Conservation (phyloP, 2,888 invertebrate genomes). For the Drosophila testacea region DNA sequence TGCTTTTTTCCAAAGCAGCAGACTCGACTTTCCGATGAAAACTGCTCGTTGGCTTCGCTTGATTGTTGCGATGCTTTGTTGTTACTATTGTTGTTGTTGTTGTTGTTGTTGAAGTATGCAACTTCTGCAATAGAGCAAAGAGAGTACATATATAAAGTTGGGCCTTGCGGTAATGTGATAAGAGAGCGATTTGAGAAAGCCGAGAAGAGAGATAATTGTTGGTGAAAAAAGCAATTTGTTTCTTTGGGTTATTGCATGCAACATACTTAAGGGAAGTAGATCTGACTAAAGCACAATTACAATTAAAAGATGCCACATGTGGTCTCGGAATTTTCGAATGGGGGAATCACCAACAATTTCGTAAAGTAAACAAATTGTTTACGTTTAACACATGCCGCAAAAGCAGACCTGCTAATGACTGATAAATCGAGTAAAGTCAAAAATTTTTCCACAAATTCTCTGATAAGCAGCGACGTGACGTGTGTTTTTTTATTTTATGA, state of each 20-base stretch:
- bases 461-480: slow-evolving; percentile 43
- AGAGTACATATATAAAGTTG: slow-evolving; percentile 74
- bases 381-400: slow-evolving; percentile 15
- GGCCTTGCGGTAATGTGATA: slow-evolving; percentile 52
- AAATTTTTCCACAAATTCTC: slow-evolving; percentile 52
- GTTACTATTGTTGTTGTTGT: slow-evolving; percentile 31
- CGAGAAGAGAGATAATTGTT: not conserved
- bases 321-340: no score
- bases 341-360: slow-evolving; percentile 30
- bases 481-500: slow-evolving; percentile 46
- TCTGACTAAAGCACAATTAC: not conserved
- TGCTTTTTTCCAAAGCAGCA: slow-evolving; percentile 60
- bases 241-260: not conserved
- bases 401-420: slow-evolving; percentile 38
- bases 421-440: slow-evolving; percentile 41
- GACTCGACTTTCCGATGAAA: slow-evolving; percentile 29
- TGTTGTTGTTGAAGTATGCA: slow-evolving; percentile 82
- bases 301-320: not conserved
- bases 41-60: slow-evolving; percentile 28
- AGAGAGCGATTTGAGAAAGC: not conserved
- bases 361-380: slow-evolving; percentile 46
- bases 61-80: slow-evolving; percentile 27
- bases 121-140: slow-evolving; percentile 84
- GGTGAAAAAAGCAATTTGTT: not conserved
- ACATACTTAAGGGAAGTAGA: not conserved